Evolutionary conservation across 2,888 invertebrate species (phyloP).

Genomic region (Linnaemya tessellans): DNA sequence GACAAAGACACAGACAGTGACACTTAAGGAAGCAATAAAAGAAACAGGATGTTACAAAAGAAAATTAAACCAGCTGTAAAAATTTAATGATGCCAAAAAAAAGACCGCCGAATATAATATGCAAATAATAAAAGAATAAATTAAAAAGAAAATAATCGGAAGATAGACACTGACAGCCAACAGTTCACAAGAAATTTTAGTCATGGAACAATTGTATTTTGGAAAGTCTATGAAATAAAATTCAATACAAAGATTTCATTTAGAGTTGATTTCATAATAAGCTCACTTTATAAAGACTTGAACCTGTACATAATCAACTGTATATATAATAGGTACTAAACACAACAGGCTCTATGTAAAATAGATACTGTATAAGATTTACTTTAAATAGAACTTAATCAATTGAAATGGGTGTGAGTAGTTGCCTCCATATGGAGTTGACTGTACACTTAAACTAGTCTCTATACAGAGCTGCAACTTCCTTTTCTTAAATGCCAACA

Average conservation of each 20-base stretch:
- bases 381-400: neutral
- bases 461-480: neutral
- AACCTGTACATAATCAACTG: neutral
- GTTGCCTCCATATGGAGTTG: neutral
- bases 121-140: neutral
- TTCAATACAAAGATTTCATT: neutral
- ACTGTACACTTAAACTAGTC: neutral
- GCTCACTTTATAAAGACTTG: neutral
- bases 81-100: conserved; percentile 58
- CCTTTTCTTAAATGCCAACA: neutral
- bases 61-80: conserved; percentile 52
- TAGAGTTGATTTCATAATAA: neutral
- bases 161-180: neutral
- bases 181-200: neutral
- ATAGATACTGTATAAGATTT: neutral
- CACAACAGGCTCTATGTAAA: neutral
- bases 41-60: conserved; percentile 38
- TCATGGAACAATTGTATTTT: neutral
- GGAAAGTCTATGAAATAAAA: neutral
- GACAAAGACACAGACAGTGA: neutral
- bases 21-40: conserved; percentile 35
- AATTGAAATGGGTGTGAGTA: neutral
- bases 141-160: neutral
- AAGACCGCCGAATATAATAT: neutral
- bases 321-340: neutral